phyloP scores from a whole-genome alignment of 2,797 vertebrate genomes.

The Phoxinus dragarum region DNA sequence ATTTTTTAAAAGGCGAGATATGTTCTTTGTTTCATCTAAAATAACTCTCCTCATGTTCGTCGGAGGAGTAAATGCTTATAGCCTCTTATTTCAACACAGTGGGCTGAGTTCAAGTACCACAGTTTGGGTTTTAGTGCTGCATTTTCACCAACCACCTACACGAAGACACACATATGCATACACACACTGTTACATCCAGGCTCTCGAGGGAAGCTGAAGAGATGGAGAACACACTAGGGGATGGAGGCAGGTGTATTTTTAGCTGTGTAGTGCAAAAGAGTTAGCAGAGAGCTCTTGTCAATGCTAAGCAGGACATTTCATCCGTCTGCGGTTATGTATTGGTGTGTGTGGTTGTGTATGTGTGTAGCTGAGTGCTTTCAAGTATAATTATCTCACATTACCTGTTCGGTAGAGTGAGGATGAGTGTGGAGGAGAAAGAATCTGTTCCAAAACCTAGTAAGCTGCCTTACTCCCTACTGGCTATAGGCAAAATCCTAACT shows the following conservation, averaged over 20 bases:
- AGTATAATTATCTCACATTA: constrained; percentile 52
- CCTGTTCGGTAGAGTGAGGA: constrained; percentile 38
- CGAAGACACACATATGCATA: constrained; percentile 8
- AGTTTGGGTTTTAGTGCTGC: constrained; percentile 35
- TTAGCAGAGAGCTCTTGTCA: constrained; percentile 45
- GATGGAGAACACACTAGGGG: constrained; percentile 49
- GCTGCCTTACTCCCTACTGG: neutral
- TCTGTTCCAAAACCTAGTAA: constrained; percentile 28
- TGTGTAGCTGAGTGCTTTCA: constrained; percentile 38
- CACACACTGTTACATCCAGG: constrained; percentile 16
- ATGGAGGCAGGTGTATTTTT: constrained; percentile 53
- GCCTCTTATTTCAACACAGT: constrained; percentile 28
- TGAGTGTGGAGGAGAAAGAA: constrained; percentile 44
- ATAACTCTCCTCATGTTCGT: constrained; percentile 11
- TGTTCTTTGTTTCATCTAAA: neutral
- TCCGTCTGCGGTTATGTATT: constrained; percentile 34
- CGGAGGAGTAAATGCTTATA: constrained; percentile 38
- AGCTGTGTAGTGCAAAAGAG: constrained; percentile 42
- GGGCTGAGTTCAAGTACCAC: constrained; percentile 47
- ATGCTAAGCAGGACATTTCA: constrained; percentile 53
- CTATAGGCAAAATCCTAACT: neutral
- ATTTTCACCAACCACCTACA: constrained; percentile 18
- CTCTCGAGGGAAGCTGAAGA: constrained; percentile 45
- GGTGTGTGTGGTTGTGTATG: constrained; percentile 31
- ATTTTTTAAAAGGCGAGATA: neutral